Percentiles rank a stretch among this genome's conserved stretches.
These are phyloP conservation scores for Apostichopus leukothele DNA, from an alignment of 53 echinoderm and acorn worm species.

Conservation along the genomic window DNA sequence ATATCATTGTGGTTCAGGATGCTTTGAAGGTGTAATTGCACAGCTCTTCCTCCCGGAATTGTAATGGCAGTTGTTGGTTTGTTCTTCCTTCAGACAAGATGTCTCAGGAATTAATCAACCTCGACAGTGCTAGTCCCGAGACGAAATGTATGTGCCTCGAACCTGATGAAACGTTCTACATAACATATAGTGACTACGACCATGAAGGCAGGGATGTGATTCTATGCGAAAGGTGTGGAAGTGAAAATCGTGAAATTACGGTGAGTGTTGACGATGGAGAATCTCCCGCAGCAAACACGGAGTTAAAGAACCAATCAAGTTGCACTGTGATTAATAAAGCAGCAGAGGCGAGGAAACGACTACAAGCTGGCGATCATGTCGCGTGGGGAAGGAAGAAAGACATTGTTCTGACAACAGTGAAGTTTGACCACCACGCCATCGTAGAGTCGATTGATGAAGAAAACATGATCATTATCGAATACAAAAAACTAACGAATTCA, in stretches of 20 bases:
- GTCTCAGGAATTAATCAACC: neutral
- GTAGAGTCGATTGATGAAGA: neutral
- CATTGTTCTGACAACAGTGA: neutral
- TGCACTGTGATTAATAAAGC: neutral
- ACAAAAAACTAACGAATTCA: neutral
- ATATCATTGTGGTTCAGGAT: no score
- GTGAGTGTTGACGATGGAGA: neutral
- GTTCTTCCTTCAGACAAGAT: neutral
- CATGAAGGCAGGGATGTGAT: neutral
- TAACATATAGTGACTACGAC: neutral
- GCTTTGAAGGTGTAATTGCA: no score
- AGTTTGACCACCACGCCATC: conserved; percentile 9
- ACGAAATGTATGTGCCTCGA: neutral
- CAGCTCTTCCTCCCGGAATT: no score
- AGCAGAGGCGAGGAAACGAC: neutral
- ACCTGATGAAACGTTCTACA: neutral
- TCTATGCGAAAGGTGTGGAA: neutral
- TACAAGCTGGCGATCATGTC: neutral
- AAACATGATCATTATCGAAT: neutral
- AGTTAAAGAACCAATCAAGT: no score
- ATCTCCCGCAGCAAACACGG: neutral
- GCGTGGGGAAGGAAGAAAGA: conserved; percentile 15
- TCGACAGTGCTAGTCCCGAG: neutral
- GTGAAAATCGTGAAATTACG: neutral
- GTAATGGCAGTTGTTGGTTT: no score